Base-by-base conservation (phyloP, 2,888 invertebrate species). In the Laspeyria flexula region DNA sequence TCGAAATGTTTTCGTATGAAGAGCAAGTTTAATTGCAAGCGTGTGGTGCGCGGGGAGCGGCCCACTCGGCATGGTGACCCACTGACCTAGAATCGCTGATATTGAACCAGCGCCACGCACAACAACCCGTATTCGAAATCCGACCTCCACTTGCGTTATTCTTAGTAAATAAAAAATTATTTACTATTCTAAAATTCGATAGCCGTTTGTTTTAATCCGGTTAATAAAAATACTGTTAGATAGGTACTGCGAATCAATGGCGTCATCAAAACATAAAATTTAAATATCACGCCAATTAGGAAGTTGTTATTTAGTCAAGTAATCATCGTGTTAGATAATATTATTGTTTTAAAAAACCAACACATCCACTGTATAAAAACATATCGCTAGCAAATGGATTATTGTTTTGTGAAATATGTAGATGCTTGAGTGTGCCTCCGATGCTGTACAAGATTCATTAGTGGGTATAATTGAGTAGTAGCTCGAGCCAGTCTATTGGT, bases 21-120 rank as follows among this genome's bases (percentile, higher is more conserved):
- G 85, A 87, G 81, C 83, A 78, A 79, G 79, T 83, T 79, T 79
- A 81, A 81, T 82, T 79, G 81, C 76, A 76, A 79, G 73, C 71
- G 80, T 60, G 65, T 64, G 74, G 73, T 73, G 81, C 70, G 83
- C 72, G 79, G 77, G 76, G 74, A 71, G 76, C 77, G 74, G 73
- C 79, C 74, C 72, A 63, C 74, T 76, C 75, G 88, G 81, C 91
- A 86, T 77, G 80, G 79, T 91, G 91, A 85, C 91, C 90, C 88
- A 92, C 91, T 92, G 84, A 90, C 92, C 91, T 84, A 92, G 88
- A 88, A 89, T 81, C 76, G 81, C 83, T 90, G 90, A 90, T 92
- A 91, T 91, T 91, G 91, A 91, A 91, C 91, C 90, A 67, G 64
- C 61, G 80, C 83, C 75, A 77, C 83, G 82, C 85, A 86, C 84